Conservation (phyloP, 2,888 invertebrate genomes). For the Mesochorus sp. region DNA sequence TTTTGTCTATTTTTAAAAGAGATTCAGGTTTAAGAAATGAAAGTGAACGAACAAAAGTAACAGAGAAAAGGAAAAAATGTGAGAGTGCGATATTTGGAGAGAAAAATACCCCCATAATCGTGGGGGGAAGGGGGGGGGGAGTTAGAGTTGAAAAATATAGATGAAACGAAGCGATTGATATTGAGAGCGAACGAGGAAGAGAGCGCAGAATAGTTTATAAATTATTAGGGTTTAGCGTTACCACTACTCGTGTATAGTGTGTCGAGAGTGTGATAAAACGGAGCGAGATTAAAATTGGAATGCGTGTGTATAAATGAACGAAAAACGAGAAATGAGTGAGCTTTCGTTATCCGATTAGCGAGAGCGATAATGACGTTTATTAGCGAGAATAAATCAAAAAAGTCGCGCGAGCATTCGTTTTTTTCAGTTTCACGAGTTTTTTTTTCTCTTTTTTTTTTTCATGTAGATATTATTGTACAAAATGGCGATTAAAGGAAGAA, state of each 20-base stretch:
- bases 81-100: too few relatives aligned
- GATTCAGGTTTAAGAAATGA: conserved; percentile 66
- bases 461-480: conserved; percentile 57
- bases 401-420: too few relatives aligned
- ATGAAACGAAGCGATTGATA: conserved; percentile 48
- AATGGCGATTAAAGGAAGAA: conserved; percentile 35
- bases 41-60: conserved; percentile 22
- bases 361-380: conserved; percentile 10
- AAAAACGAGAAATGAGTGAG: conserved; percentile 44
- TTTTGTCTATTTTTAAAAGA: conserved; percentile 81
- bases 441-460: conserved; percentile 40
- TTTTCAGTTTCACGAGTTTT: conserved; percentile 32
- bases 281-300: conserved; percentile 30
- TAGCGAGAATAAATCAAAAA: conserved; percentile 54
- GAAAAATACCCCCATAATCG: neutral
- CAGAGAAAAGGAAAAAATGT: conserved; percentile 5
- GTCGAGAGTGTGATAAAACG: conserved; percentile 41
- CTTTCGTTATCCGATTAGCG: conserved; percentile 40
- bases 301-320: conserved; percentile 48
- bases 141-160: conserved; percentile 1
- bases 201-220: conserved; percentile 69
- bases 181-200: conserved; percentile 34
- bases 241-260: conserved; percentile 52
- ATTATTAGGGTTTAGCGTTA: conserved; percentile 71
- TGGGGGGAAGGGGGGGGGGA: conserved; percentile 23